Evolutionary conservation across 1,140 invertebrate genomes (phyloP).

Genomic region (Leptestheria dahalacensis): DNA sequence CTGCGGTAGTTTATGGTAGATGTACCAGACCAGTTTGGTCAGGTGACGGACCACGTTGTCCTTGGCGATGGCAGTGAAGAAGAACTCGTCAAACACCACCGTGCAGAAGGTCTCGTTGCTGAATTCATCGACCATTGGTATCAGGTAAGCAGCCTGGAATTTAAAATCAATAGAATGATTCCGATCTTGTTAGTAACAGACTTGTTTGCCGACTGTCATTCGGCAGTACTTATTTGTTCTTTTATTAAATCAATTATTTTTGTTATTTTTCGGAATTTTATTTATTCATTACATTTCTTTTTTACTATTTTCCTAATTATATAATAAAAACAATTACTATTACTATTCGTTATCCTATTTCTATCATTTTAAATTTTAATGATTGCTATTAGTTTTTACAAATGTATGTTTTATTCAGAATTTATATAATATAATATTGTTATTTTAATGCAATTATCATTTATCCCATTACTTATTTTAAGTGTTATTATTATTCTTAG

Average conservation of each 20-base stretch:
- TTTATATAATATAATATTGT: too few relatives aligned
- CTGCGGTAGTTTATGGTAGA: slow-evolving; percentile 68
- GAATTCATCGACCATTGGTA: slow-evolving; percentile 84
- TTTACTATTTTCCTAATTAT: background rate
- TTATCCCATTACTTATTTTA: too few relatives aligned
- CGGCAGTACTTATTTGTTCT: background rate
- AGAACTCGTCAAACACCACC: slow-evolving; percentile 90
- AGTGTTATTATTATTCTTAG: too few relatives aligned
- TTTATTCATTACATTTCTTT: too few relatives aligned
- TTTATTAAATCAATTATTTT: background rate
- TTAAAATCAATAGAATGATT: background rate
- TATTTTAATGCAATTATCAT: too few relatives aligned
- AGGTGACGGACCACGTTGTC: slow-evolving; percentile 90
- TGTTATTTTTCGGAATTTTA: too few relatives aligned
- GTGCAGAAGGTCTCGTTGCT: slow-evolving; percentile 86
- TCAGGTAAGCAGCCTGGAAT: slow-evolving; percentile 57
- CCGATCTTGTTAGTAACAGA: background rate
- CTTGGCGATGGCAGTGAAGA: slow-evolving; percentile 67
- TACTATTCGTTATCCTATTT: too few relatives aligned
- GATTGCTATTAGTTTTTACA: too few relatives aligned
- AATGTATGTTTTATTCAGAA: too few relatives aligned
- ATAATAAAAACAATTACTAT: too few relatives aligned
- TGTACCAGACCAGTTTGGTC: slow-evolving; percentile 80
- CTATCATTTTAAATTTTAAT: too few relatives aligned
- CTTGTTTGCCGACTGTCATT: background rate